Evolutionary conservation across 2,888 invertebrate genomes (phyloP), one percentile per base, ranked within the genome.

Genomic region (Horisme vitalbata): DNA sequence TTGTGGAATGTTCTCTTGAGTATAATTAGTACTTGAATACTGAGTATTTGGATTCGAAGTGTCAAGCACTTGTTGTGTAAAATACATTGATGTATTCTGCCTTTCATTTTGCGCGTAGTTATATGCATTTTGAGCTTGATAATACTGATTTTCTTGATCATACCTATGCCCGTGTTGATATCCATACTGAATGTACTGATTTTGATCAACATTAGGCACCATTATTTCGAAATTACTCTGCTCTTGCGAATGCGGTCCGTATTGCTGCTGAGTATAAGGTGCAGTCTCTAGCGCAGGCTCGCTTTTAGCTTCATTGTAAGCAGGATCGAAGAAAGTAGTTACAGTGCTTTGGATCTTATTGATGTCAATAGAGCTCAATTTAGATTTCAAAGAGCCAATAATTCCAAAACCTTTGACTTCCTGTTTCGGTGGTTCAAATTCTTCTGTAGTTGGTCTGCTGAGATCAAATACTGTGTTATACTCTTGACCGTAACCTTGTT

Each of bases 251-350:
- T 57, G 46, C 36, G 59, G 54, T 24, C 55, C 55, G 10, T 49
- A 57, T 52, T 49, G 60, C 31, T 55, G 55, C 14, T 45, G 60
- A 8, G 54, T 41, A 57, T 63, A 63, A 47, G 65, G 43, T 2
- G 33, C 34, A 62, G 45, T 63, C 41, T 66, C 63, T 23, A 64
- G 61, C 21, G 45, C 28, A 32, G 36, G 20, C 4, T 58, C 52
- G 4, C 63, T 59, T 61, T 73, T 75, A 8, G 52, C 50, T n/a
- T 71, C 69, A 61, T 84, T 86, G 44, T 79, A 88, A 38, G 70
- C 72, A 0, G 90, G 89, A 65, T 90, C 90, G 31, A 90, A 90
- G 57, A 90, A 90, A 0, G 84, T 87, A 0, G 89, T 87, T 2
- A 90, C 87, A 2, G 71, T 83, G 60, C 73, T 84, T 63, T 89